Evolutionary conservation across 2,888 invertebrate genomes (phyloP).

Genomic region (Prosapia bicincta): DNA sequence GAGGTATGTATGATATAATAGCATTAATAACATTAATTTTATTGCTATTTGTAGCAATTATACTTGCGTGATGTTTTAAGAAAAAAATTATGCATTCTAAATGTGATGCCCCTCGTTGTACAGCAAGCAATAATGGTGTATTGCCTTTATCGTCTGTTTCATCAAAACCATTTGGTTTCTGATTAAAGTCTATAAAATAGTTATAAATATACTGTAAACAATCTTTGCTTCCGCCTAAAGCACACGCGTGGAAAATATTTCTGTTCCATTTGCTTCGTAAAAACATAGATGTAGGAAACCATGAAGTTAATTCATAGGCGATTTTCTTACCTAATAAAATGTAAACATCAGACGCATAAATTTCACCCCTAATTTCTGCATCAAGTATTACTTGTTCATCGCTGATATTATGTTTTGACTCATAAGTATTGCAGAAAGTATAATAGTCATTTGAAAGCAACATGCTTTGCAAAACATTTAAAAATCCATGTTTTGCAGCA

Average conservation of each 20-base stretch:
- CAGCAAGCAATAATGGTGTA: conserved; percentile 12
- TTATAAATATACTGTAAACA: not conserved
- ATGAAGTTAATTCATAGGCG: not conserved
- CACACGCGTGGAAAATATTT: conserved; percentile 15
- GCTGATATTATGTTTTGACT: not conserved
- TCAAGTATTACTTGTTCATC: not conserved
- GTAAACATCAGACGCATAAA: conserved; percentile 13
- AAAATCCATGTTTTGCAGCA: conserved; percentile 6
- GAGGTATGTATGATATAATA: not conserved
- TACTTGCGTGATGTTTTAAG: not conserved
- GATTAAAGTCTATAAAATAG: conserved; percentile 5
- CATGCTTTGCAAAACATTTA: not conserved
- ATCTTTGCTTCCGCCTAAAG: conserved; percentile 3
- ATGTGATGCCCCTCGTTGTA: conserved; percentile 2
- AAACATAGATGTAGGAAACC: conserved; percentile 3
- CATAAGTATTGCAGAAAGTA: not conserved
- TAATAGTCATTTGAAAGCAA: conserved; percentile 12
- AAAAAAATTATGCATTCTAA: conserved; percentile 3
- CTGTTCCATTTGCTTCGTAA: not conserved
- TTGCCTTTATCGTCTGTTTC: not conserved
- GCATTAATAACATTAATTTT: conserved; percentile 7
- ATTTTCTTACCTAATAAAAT: conserved; percentile 4
- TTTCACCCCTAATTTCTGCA: conserved; percentile 9
- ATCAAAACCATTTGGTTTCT: not conserved
- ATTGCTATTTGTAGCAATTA: not conserved